Evolutionary conservation across 2,888 invertebrate species (phyloP).

Genomic region (Branchellion lobata): DNA sequence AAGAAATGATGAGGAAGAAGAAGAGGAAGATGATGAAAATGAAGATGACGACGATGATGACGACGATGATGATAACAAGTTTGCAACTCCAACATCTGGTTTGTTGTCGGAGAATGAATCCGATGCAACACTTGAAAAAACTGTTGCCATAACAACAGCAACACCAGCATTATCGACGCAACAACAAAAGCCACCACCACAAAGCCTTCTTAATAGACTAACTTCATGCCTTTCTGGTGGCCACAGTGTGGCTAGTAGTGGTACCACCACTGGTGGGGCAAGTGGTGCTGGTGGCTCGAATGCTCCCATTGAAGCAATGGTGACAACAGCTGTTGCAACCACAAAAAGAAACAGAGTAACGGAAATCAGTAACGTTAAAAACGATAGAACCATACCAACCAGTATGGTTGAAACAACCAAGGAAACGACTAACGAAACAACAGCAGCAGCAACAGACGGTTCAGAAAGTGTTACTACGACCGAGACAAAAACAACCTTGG

Average conservation of each 20-base stretch:
- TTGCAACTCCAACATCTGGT: not conserved
- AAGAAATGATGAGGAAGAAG: not conserved
- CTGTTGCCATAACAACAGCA: not conserved
- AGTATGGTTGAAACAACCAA: too few species aligned
- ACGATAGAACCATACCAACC: too few species aligned
- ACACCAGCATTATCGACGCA: not conserved
- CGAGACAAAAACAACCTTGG: not conserved
- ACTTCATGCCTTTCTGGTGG: not conserved
- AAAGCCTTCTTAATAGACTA: not conserved
- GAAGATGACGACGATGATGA: constrained; percentile 8
- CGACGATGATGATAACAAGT: constrained; percentile 17
- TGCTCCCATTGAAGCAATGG: too few species aligned
- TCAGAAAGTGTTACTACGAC: not conserved
- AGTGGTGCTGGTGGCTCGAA: too few species aligned
- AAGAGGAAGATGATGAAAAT: not conserved
- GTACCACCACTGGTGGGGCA: not conserved
- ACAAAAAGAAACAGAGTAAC: too few species aligned
- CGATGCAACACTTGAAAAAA: not conserved
- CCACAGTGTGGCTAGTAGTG: not conserved
- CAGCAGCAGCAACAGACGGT: too few species aligned
- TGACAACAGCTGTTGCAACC: too few species aligned
- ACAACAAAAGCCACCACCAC: not conserved
- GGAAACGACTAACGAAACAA: too few species aligned
- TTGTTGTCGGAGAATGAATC: not conserved
- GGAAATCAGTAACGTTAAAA: too few species aligned